Conservation (phyloP, 2,797 vertebrate genomes). For the Momotus momota region DNA sequence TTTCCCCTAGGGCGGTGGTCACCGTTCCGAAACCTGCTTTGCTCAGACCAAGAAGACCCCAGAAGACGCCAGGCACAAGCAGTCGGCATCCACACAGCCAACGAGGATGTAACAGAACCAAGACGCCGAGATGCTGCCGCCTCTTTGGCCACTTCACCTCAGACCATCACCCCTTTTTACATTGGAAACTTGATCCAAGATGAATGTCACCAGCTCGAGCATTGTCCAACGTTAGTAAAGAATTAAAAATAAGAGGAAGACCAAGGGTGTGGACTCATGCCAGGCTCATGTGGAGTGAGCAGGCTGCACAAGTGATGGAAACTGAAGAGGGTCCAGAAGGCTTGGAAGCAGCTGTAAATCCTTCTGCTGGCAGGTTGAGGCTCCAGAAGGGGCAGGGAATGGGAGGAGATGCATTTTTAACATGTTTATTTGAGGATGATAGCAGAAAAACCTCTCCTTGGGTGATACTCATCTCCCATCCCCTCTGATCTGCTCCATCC, state of each 20-base stretch:
- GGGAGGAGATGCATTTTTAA: background rate
- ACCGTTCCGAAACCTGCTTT: fast-evolving
- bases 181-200: background rate
- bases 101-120: fast-evolving
- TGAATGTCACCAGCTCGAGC: background rate
- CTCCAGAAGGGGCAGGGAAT: background rate
- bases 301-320: background rate
- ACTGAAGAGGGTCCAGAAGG: background rate
- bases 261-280: fast-evolving
- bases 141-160: fast-evolving
- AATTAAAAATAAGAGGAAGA: background rate
- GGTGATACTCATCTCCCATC: fast-evolving
- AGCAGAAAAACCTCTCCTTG: background rate
- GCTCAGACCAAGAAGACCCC: background rate
- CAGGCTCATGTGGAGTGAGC: fast-evolving
- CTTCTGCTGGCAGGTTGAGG: background rate
- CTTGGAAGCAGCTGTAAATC: background rate
- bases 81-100: fast-evolving
- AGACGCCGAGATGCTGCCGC: background rate
- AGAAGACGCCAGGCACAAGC: no score
- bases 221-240: background rate
- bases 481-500: background rate
- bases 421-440: background rate
- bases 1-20: background rate
- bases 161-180: fast-evolving